Conservation (phyloP, 2,888 invertebrate species). For the Taenaris catops region DNA sequence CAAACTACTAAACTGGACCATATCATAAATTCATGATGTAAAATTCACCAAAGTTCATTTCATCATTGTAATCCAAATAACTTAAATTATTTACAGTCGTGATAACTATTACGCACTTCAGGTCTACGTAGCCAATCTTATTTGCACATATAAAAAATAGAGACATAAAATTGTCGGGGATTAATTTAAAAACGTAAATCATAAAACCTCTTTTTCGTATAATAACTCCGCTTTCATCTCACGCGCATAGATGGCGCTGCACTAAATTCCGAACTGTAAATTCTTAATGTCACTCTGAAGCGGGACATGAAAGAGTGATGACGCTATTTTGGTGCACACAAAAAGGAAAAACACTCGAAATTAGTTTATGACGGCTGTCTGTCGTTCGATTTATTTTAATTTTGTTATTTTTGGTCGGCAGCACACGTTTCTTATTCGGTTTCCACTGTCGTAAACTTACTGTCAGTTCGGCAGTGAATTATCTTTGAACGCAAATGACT, state of each 20-base stretch:
- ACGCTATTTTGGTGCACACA: conserved; percentile 71
- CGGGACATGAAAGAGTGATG: conserved; percentile 75
- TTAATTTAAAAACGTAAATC: too few species aligned
- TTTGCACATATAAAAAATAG: too few species aligned
- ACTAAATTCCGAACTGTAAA: conserved; percentile 58
- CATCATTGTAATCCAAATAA: too few species aligned
- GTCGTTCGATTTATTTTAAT: conserved; percentile 79
- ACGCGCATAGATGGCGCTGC: conserved; percentile 64
- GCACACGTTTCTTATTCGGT: conserved; percentile 60
- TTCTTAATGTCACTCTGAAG: conserved; percentile 71
- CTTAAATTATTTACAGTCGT: too few species aligned
- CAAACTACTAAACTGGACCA: too few species aligned
- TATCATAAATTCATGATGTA: too few species aligned
- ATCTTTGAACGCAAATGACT: conserved; percentile 58
- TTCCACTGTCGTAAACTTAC: conserved; percentile 55
- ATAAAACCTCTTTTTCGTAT: too few species aligned
- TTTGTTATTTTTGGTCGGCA: conserved; percentile 72
- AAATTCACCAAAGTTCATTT: too few species aligned
- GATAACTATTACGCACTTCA: too few species aligned
- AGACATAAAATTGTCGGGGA: too few species aligned
- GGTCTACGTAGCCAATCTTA: too few species aligned
- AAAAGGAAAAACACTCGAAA: conserved; percentile 78
- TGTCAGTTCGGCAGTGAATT: conserved; percentile 61
- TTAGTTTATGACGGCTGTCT: conserved; percentile 79
- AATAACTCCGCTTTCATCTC: too few species aligned